phyloP scores from a whole-genome alignment of 2,888 invertebrate genomes.

The Phengaris arion region DNA sequence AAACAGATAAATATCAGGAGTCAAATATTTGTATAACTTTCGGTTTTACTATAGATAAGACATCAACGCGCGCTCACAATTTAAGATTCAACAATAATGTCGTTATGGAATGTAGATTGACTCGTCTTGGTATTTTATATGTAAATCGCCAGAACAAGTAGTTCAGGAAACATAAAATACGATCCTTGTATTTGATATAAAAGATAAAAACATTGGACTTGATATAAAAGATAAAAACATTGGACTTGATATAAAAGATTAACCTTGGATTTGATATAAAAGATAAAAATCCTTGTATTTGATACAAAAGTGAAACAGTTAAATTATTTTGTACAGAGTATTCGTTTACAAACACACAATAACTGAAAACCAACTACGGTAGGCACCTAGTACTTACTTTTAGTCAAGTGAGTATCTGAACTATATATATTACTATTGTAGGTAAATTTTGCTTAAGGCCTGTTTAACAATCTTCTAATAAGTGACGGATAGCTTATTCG shows the following conservation, averaged over 20 bases:
- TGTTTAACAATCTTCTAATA: too few species aligned
- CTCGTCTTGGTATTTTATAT: not conserved
- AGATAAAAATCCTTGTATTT: not conserved
- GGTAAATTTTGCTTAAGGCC: too few species aligned
- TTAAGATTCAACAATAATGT: not conserved
- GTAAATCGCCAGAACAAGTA: not conserved
- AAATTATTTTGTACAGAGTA: too few species aligned
- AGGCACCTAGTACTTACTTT: too few species aligned
- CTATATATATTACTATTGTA: too few species aligned
- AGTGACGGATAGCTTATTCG: too few species aligned
- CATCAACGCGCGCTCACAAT: constrained; percentile 16
- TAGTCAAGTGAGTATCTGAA: too few species aligned
- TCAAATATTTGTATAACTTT: not conserved
- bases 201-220: not conserved
- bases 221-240: not conserved
- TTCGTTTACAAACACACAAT: too few species aligned
- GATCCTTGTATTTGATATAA: not conserved
- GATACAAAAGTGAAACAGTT: too few species aligned
- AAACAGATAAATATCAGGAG: not conserved
- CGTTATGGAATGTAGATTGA: constrained; percentile 7
- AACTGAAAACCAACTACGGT: too few species aligned
- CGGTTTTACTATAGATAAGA: constrained; percentile 4
- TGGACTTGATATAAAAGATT: too few species aligned
- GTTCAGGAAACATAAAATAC: not conserved
- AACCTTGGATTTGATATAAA: not conserved